phyloP scores from a whole-genome alignment of 1,140 invertebrate genomes.

The Drosophila navojoa region DNA sequence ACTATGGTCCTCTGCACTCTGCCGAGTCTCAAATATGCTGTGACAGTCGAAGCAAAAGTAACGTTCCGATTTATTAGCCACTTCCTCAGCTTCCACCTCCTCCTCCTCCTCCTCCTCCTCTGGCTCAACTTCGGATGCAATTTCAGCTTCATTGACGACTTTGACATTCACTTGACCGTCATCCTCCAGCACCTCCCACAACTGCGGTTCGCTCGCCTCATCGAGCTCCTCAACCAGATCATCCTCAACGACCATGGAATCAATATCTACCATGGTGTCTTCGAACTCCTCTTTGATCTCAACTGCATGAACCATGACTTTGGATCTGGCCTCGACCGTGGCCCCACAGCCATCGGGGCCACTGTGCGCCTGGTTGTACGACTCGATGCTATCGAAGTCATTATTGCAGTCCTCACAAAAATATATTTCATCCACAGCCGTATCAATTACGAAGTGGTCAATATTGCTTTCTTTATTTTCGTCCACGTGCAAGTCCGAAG shows the following conservation, averaged over 20 bases:
- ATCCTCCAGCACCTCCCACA: conserved; percentile 62
- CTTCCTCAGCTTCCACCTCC: conserved; percentile 1
- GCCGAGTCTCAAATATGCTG: conserved; percentile 65
- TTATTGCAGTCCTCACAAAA: conserved; percentile 57
- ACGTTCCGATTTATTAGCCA: conserved; percentile 45
- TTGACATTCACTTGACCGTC: background rate
- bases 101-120: too few species aligned
- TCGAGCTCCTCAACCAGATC: conserved; percentile 43
- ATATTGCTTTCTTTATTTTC: conserved; percentile 13
- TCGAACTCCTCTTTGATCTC: conserved; percentile 30
- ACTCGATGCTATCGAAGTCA: conserved; percentile 40
- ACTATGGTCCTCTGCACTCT: conserved; percentile 65
- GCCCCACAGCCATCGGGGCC: conserved; percentile 7
- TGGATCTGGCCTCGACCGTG: conserved; percentile 5
- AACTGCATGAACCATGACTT: conserved; percentile 5
- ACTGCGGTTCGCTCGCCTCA: conserved; percentile 42
- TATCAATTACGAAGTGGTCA: conserved; percentile 22
- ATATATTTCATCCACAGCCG: conserved; percentile 29
- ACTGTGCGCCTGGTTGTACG: conserved; percentile 45
- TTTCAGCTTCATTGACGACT: background rate
- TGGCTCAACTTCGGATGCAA: too few species aligned
- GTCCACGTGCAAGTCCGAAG: conserved; percentile 48
- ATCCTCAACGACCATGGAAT: conserved; percentile 26
- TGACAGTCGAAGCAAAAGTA: conserved; percentile 80
- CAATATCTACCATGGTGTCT: conserved; percentile 29